Conservation (phyloP, 2,113 vertebrate species). For the Tachysurus vachellii region DNA sequence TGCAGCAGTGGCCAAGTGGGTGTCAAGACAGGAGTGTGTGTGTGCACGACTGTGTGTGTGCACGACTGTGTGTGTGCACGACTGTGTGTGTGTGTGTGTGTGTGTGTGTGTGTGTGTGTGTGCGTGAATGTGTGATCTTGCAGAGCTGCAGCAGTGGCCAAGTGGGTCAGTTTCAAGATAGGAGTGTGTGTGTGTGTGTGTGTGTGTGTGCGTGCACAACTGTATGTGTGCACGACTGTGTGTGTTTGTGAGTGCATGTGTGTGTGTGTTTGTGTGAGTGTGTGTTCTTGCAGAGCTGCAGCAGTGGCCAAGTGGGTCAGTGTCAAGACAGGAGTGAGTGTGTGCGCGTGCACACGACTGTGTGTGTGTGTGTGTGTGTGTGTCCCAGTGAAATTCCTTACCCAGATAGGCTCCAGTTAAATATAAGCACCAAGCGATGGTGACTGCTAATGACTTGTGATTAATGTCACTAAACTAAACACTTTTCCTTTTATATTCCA, state of each 20-base stretch:
- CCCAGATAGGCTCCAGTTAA: slow-evolving; percentile 19
- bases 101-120: too few species aligned
- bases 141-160: too few species aligned
- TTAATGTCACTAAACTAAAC: neutral
- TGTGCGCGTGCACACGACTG: slow-evolving; percentile 3
- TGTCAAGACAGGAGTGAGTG: slow-evolving; percentile 20
- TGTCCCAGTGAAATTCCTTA: slow-evolving; percentile 24
- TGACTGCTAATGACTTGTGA: neutral
- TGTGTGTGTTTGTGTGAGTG: neutral
- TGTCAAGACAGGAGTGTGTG: too few species aligned
- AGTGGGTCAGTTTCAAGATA: neutral
- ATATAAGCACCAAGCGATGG: neutral
- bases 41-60: neutral
- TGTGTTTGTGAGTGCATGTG: neutral
- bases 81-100: too few species aligned
- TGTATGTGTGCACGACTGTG: too few species aligned
- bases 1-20: too few species aligned
- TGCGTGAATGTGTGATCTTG: too few species aligned
- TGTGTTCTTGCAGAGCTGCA: neutral
- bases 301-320: slow-evolving; percentile 42
- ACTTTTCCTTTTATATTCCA: neutral
- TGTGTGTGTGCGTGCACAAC: neutral
- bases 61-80: too few species aligned
- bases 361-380: neutral
- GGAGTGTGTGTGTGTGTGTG: neutral